Base-by-base conservation (phyloP, 2,888 invertebrate species). In the Epinotia demarniana region DNA sequence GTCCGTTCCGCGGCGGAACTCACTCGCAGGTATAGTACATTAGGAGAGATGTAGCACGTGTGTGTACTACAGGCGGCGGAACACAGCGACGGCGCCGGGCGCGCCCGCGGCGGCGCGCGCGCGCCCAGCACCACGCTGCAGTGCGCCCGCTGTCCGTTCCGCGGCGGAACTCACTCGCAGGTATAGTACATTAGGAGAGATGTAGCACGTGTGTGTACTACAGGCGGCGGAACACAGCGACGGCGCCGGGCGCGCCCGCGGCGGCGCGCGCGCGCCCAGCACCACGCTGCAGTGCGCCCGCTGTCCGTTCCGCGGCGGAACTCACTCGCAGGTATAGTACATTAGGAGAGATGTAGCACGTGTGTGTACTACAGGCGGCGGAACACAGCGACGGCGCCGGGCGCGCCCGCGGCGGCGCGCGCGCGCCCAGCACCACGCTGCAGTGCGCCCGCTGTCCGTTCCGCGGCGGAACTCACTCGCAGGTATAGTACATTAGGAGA, bases 391-490 rank as follows among this genome's bases (percentile, higher is more conserved):
- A 23, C 18, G 76, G 78, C 2, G 58, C 77, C 70, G 77, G 77
- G 16, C 78, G 78, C 58, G 78, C 78, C 61, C 78, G 79, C n/a
- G 79, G 80, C 16, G 73, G 76, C 73, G 64, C 5, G 79, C 0
- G 71, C 12, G 73, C 77, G 1, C 55, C 83, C 2, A 23, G 79
- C 16, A 81, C 82, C 57, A 79, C 84, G 3, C 79, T 92, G 61
- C 92, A 92, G 82, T 93, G 93, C 72, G 90, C 92, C 6, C 79
- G 89, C 0, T 93, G 93, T 67, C 91, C 92, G 0, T 92, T 80
- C 86, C 75, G 89, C 0, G 92, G 83, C 0, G 63, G 80, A 78
- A 82, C 87, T 0, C 91, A 90, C 77, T 69, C 84, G 2, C 91
- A 91, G 90, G 92, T 92, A 23, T 23, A 23, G 23, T 1, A 23